Percentiles rank a stretch among this genome's conserved stretches.
Evolutionary conservation across 2,888 invertebrate genomes (phyloP).

Genomic region (Perithous albicinctus): DNA sequence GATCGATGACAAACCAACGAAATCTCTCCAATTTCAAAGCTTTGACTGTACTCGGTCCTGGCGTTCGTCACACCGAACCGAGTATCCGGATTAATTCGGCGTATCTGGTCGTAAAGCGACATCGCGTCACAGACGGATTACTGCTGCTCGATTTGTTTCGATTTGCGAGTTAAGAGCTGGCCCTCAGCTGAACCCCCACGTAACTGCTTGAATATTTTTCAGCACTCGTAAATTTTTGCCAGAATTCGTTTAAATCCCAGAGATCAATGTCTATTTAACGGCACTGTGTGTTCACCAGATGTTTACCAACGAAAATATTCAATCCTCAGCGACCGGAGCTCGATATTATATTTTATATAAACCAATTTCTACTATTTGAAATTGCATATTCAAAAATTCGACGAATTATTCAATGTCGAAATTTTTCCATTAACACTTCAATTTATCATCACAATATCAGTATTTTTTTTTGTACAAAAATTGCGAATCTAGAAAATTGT

Average conservation of each 20-base stretch:
- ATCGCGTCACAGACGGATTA: constrained; percentile 66
- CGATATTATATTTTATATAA: neutral
- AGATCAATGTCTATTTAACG: constrained; percentile 1
- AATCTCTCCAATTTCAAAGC: constrained; percentile 63
- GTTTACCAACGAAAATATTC: no score
- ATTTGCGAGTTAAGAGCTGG: constrained; percentile 39
- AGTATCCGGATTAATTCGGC: constrained; percentile 60
- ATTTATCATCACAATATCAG: no score
- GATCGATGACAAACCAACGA: constrained; percentile 63
- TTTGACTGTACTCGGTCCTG: constrained; percentile 42
- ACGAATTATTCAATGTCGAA: neutral
- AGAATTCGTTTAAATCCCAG: constrained; percentile 22
- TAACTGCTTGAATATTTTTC: constrained; percentile 37
- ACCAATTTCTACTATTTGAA: neutral
- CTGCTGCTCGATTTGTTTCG: constrained; percentile 65
- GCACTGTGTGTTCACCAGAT: neutral
- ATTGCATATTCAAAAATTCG: neutral
- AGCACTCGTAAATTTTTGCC: constrained; percentile 33
- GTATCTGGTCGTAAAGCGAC: constrained; percentile 66
- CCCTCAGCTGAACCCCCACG: constrained; percentile 32
- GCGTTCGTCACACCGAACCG: constrained; percentile 2
- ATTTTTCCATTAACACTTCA: no score
- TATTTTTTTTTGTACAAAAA: neutral
- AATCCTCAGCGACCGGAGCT: neutral
- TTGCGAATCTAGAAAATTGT: no score